Conservation (phyloP, 2,113 vertebrate genomes). For the Oxyruncus cristatus region DNA sequence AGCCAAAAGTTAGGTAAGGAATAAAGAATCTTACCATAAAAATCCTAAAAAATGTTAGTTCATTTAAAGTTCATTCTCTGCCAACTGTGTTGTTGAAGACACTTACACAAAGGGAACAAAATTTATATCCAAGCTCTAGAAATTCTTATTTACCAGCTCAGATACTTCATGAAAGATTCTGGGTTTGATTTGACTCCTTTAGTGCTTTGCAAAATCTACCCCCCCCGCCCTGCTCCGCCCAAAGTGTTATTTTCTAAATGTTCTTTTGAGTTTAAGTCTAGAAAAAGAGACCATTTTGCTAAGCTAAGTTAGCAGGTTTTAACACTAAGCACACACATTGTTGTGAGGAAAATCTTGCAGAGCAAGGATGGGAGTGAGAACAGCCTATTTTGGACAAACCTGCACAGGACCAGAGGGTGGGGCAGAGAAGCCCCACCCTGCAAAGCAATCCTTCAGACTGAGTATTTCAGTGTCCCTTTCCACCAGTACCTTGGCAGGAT, state of each 20-base stretch:
- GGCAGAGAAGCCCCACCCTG: not conserved
- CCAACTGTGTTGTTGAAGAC: not conserved
- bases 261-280: not conserved
- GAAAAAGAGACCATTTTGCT: not conserved
- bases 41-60: not conserved
- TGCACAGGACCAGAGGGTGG: fast-evolving
- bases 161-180: not conserved
- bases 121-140: not conserved
- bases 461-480: not conserved
- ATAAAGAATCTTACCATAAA: not conserved
- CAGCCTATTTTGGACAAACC: not conserved
- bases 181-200: not conserved
- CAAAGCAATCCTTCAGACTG: not conserved
- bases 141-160: not conserved
- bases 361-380: not conserved
- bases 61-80: not conserved
- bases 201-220: not conserved
- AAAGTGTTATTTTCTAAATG: not conserved
- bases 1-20: not conserved
- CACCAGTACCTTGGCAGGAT: not conserved
- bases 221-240: too few relatives aligned
- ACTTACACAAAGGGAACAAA: not conserved
- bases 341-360: not conserved
- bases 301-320: not conserved
- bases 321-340: not conserved